Conservation (phyloP, 2,888 invertebrate genomes). For the Tinea pellionella region DNA sequence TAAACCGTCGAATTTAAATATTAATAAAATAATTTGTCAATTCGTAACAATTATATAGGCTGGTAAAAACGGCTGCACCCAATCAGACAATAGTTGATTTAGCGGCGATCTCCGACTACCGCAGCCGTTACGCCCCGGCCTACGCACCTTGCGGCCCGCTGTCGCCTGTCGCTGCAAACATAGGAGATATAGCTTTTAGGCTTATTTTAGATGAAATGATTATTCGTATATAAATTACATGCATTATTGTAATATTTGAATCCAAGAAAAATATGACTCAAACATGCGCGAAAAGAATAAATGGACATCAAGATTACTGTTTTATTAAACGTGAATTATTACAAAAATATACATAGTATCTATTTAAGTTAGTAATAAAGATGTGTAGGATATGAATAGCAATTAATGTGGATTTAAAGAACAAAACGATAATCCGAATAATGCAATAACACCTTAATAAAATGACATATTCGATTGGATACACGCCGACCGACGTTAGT, state of each 20-base stretch:
- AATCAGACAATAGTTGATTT: slow-evolving; percentile 63
- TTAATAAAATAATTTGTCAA: slow-evolving; percentile 12
- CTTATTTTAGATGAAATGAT: slow-evolving; percentile 2
- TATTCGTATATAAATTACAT: background rate
- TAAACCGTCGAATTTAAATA: background rate
- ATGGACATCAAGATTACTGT: too few species aligned
- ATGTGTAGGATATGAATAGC: too few species aligned
- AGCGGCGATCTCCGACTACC: slow-evolving; percentile 33
- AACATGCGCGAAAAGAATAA: too few species aligned
- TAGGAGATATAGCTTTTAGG: slow-evolving; percentile 19
- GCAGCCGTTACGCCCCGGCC: slow-evolving; percentile 56
- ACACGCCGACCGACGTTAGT: slow-evolving; percentile 39
- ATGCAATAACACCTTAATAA: slow-evolving; percentile 16
- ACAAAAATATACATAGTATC: too few species aligned
- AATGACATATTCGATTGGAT: slow-evolving; percentile 53
- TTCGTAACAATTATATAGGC: slow-evolving; percentile 22
- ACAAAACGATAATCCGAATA: background rate
- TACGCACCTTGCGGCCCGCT: slow-evolving; percentile 38
- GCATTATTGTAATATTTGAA: too few species aligned
- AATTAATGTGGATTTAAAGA: too few species aligned
- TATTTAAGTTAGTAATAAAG: too few species aligned
- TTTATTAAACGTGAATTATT: too few species aligned
- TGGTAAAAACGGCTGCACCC: slow-evolving; percentile 43
- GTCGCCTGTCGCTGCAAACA: slow-evolving; percentile 13
- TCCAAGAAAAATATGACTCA: too few species aligned